Percentiles rank a stretch among this genome's conserved stretches.
Evolutionary conservation across 1,140 invertebrate species (phyloP).

Genomic region (Rhopalosiphum padi): DNA sequence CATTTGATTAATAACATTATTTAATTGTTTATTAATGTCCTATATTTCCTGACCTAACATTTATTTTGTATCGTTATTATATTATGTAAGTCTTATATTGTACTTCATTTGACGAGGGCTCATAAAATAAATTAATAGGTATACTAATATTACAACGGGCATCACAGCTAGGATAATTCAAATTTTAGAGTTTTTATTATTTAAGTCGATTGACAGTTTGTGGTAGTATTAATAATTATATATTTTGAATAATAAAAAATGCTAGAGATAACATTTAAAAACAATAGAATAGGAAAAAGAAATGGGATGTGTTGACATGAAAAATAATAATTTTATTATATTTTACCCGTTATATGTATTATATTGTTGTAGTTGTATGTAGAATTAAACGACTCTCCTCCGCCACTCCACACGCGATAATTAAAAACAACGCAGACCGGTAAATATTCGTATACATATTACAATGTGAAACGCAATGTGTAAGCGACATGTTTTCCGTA

Average conservation of each 20-base stretch:
- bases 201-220: neutral
- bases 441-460: neutral
- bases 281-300: neutral
- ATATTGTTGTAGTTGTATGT: neutral
- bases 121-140: too few relatives aligned
- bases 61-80: neutral
- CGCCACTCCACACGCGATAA: neutral
- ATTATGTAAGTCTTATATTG: neutral
- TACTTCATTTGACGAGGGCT: neutral
- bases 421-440: neutral
- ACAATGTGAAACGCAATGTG: conserved; percentile 27
- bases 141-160: neutral
- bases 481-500: conserved; percentile 23
- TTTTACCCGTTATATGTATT: neutral
- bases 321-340: neutral
- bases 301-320: neutral
- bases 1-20: neutral
- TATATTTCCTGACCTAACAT: neutral
- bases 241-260: neutral
- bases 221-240: neutral
- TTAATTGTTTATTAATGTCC: conserved; percentile 3
- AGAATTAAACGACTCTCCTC: neutral
- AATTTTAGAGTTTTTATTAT: neutral
- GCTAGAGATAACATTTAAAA: neutral
- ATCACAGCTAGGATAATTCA: neutral